Conservation (phyloP, 2,113 vertebrate species). For the Andinoacara biseriatus region DNA sequence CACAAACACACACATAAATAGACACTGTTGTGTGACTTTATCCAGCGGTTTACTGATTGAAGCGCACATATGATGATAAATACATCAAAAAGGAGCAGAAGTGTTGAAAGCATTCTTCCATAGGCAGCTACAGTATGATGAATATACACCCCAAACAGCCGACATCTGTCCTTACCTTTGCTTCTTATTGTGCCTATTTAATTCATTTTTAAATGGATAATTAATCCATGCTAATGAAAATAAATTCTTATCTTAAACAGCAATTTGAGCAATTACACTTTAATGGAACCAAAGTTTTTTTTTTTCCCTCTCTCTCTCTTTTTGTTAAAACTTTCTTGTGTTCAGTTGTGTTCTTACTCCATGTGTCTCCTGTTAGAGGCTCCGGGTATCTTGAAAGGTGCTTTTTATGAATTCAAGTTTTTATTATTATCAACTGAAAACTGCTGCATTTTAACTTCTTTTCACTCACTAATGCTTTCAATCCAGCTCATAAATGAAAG, state of each 20-base stretch:
- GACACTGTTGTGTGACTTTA: background rate
- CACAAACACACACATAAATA: background rate
- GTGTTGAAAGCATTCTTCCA: constrained; percentile 22
- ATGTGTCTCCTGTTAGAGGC: background rate
- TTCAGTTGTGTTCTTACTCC: background rate
- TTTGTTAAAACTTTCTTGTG: background rate
- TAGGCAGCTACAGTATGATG: constrained; percentile 28
- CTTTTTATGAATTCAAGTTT: background rate
- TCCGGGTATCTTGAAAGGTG: background rate
- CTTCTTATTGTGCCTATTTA: constrained; percentile 20
- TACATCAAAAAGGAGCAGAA: background rate
- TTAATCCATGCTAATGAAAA: constrained; percentile 55
- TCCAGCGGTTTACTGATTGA: background rate
- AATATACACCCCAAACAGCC: constrained; percentile 18
- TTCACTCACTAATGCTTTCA: background rate
- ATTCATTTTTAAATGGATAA: constrained; percentile 40
- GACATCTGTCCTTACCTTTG: constrained; percentile 48
- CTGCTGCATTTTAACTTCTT: background rate
- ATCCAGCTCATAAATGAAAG: background rate
- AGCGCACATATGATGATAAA: constrained; percentile 7
- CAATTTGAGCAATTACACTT: background rate
- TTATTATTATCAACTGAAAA: background rate
- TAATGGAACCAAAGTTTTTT: background rate
- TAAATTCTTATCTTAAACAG: constrained; percentile 41
- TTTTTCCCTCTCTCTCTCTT: background rate